Percentiles rank a stretch among this genome's conserved stretches.
These are phyloP conservation scores for Melanargia galathea DNA, from an alignment of 2,888 invertebrate genomes.

Conservation along the genomic window DNA sequence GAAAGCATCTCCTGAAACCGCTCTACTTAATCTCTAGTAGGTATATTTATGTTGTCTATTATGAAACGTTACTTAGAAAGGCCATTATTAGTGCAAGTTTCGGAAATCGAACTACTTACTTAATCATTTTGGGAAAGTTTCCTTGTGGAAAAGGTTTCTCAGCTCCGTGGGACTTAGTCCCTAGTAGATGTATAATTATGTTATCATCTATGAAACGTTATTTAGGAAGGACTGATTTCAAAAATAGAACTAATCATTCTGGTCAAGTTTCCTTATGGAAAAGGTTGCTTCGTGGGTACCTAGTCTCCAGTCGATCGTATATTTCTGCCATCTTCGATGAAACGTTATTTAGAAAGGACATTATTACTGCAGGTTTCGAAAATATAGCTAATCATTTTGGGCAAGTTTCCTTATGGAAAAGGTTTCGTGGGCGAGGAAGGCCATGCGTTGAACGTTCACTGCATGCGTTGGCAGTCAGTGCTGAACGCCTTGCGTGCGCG, in stretches of 20 bases:
- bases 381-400: constrained; percentile 15
- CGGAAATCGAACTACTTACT: not conserved
- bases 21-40: not conserved
- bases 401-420: constrained; percentile 47
- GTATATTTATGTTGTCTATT: not conserved
- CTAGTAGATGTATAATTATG: too few species aligned
- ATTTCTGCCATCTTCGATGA: not conserved
- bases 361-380: constrained; percentile 1
- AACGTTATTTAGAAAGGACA: constrained; percentile 15
- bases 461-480: constrained; percentile 62
- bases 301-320: not conserved
- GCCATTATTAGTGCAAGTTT: constrained; percentile 5
- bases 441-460: constrained; percentile 68
- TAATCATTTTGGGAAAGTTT: constrained; percentile 16
- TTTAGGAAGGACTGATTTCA: too few species aligned
- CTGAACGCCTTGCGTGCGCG: constrained; percentile 71
- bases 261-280: too few species aligned
- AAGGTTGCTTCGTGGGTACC: too few species aligned
- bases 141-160: constrained; percentile 51
- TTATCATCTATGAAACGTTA: too few species aligned
- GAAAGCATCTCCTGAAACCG: not conserved
- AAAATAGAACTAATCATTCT: too few species aligned
- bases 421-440: constrained; percentile 71
- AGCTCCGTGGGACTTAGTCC: constrained; percentile 73
- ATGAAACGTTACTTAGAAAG: constrained; percentile 12